A percentile compares a stretch with the other conserved stretches of the same genome.
Evolutionary conservation across 1,140 invertebrate genomes (phyloP).

Genomic region (Homalodisca vitripennis): DNA sequence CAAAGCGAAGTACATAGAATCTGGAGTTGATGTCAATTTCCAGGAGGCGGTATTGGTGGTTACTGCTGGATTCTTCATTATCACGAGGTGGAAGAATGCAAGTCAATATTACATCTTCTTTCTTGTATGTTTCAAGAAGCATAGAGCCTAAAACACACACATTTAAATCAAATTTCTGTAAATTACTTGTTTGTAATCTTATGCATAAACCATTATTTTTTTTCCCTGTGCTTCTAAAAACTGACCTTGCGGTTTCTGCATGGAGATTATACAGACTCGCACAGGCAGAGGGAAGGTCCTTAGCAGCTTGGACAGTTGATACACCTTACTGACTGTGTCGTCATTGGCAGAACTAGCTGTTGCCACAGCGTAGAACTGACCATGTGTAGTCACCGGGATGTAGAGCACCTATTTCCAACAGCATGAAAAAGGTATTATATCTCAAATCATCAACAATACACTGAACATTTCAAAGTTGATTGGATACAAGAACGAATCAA

Average conservation of each 20-base stretch:
- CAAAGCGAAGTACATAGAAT: slow-evolving; percentile 31
- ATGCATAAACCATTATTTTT: not conserved
- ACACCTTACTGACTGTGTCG: slow-evolving; percentile 40
- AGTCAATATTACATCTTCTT: slow-evolving; percentile 41
- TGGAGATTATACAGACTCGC: slow-evolving; percentile 38
- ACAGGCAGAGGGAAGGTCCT: slow-evolving; percentile 41
- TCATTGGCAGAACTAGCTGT: slow-evolving; percentile 33
- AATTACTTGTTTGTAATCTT: not conserved
- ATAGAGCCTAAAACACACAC: slow-evolving; percentile 38
- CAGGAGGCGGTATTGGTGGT: slow-evolving; percentile 33
- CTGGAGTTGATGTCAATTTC: slow-evolving; percentile 41
- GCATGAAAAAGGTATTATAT: no score
- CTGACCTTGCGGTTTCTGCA: slow-evolving; percentile 40
- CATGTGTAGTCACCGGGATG: slow-evolving; percentile 58
- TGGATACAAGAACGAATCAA: no score
- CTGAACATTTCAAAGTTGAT: no score
- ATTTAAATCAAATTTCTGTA: not conserved
- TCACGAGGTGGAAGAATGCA: slow-evolving; percentile 34
- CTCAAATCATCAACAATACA: no score
- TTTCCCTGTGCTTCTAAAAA: not conserved
- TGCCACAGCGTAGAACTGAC: slow-evolving; percentile 54
- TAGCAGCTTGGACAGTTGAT: slow-evolving; percentile 38
- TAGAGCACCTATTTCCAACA: slow-evolving; percentile 59
- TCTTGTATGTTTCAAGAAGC: slow-evolving; percentile 39
- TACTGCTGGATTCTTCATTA: slow-evolving; percentile 1